phyloP scores from a whole-genome alignment of 2,797 vertebrate genomes.

The Myripristis jacobus region DNA sequence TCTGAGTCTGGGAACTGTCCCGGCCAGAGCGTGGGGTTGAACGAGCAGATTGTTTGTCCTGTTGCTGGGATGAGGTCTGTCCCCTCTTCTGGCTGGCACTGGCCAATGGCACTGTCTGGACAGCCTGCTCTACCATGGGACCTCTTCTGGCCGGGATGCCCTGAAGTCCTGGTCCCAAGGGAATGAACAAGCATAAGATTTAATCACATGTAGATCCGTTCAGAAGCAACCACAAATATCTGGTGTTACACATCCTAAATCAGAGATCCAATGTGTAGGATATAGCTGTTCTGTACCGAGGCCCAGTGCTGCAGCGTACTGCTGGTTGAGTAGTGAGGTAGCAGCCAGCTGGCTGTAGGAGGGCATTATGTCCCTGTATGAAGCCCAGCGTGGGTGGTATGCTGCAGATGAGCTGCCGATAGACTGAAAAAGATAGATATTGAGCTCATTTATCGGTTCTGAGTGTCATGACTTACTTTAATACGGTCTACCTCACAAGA shows the following conservation, averaged over 20 bases:
- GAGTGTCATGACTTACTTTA: background rate
- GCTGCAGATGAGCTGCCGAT: constrained; percentile 76
- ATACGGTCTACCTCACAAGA: background rate
- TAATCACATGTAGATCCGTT: background rate
- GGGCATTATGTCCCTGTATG: constrained; percentile 90
- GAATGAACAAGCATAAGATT: background rate
- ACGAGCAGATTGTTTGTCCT: constrained; percentile 68
- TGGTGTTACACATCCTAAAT: background rate
- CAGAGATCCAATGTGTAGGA: no score
- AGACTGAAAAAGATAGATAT: constrained; percentile 55
- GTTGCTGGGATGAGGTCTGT: constrained; percentile 68
- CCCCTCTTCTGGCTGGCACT: constrained; percentile 80
- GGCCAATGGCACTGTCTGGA: constrained; percentile 90
- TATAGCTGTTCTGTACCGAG: constrained; percentile 84
- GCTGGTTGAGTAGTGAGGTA: constrained; percentile 93
- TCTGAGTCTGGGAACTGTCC: constrained; percentile 74
- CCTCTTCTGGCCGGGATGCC: constrained; percentile 87
- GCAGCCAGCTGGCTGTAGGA: constrained; percentile 94
- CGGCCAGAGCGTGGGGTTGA: constrained; percentile 75
- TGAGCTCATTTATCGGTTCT: background rate
- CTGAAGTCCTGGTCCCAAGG: constrained; percentile 85
- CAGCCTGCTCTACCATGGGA: constrained; percentile 97
- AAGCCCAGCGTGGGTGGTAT: constrained; percentile 93
- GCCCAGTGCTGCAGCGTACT: constrained; percentile 92
- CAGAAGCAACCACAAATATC: background rate